phyloP scores from a whole-genome alignment of 1,140 invertebrate genomes.

The Physella acuta region DNA sequence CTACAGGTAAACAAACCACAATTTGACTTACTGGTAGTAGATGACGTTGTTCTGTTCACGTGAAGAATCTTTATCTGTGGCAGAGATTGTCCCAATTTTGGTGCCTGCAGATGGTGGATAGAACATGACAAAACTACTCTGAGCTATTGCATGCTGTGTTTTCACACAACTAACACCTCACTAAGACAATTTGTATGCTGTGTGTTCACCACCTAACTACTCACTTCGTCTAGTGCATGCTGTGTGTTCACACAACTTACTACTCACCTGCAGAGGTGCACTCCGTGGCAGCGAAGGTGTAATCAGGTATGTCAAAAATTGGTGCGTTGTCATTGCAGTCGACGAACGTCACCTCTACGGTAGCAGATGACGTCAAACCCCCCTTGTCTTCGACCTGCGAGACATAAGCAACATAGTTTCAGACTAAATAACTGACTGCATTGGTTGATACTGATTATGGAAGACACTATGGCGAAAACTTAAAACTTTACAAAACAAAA shows the following conservation, averaged over 20 bases:
- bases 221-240: too few relatives aligned
- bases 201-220: too few relatives aligned
- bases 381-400: slow-evolving; percentile 14
- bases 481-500: too few relatives aligned
- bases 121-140: too few relatives aligned
- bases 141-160: too few relatives aligned
- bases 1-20: too few relatives aligned
- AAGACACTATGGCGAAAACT: too few relatives aligned
- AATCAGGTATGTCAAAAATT: not conserved
- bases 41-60: slow-evolving; percentile 10
- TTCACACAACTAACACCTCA: too few relatives aligned
- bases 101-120: not conserved
- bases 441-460: too few relatives aligned
- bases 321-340: slow-evolving; percentile 32
- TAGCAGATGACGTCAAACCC: slow-evolving; percentile 15
- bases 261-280: slow-evolving; percentile 4
- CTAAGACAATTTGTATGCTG: too few relatives aligned
- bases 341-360: slow-evolving; percentile 18
- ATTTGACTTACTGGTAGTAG: not conserved
- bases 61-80: not conserved
- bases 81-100: not conserved
- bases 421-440: too few relatives aligned
- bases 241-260: too few relatives aligned
- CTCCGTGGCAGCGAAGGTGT: slow-evolving; percentile 8
- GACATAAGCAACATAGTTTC: not conserved